Evolutionary conservation across 2,888 invertebrate species (phyloP).

Genomic region (Quadroppia sp.): DNA sequence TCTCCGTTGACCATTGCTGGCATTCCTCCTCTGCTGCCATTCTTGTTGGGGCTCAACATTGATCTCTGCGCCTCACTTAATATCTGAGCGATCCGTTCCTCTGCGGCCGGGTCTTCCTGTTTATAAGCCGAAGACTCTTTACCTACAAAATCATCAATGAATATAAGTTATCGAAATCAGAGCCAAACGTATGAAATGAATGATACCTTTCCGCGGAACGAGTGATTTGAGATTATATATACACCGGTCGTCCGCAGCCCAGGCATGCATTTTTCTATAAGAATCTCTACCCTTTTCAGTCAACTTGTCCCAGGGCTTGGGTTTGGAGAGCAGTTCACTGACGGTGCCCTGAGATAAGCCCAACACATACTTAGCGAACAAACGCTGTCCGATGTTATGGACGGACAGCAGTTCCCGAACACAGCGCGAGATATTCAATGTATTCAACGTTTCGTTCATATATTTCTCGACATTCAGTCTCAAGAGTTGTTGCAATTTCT

Average conservation of each 20-base stretch:
- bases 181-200: background rate
- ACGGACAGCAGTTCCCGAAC: conserved; percentile 90
- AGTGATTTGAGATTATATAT: conserved; percentile 85
- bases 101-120: conserved; percentile 66
- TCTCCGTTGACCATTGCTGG: conserved; percentile 38
- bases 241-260: conserved; percentile 97
- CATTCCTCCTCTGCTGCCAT: conserved; percentile 38
- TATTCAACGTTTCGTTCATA: conserved; percentile 87
- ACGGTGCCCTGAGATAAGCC: conserved; percentile 97
- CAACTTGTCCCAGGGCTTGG: conserved; percentile 98
- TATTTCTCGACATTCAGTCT: conserved; percentile 94
- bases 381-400: conserved; percentile 95
- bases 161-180: background rate
- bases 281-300: conserved; percentile 99
- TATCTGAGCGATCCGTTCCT: conserved; percentile 89
- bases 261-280: conserved; percentile 98
- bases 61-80: conserved; percentile 86
- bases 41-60: conserved; percentile 60
- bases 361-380: conserved; percentile 97
- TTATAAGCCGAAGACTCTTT: conserved; percentile 68
- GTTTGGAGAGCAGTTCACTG: conserved; percentile 94
- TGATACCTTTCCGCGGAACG: conserved; percentile 47
- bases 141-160: conserved; percentile 58
- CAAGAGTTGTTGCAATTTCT: conserved; percentile 84
- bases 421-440: conserved; percentile 82